These are phyloP conservation scores for Rhorus exstirpatorius DNA, from an alignment of 2,888 invertebrate species.

Conservation along the genomic window DNA sequence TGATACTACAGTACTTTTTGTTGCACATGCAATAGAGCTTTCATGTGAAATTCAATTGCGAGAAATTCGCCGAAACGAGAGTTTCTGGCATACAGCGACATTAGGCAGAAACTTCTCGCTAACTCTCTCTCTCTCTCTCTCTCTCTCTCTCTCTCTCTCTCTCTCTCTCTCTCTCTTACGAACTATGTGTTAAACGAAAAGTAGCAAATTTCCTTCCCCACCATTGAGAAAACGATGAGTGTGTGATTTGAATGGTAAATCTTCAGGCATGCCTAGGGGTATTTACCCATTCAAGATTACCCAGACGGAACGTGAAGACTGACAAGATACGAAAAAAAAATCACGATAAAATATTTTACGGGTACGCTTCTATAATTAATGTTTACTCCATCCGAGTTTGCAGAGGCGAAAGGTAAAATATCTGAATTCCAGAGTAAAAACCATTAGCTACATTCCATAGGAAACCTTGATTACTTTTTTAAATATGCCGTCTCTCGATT, in stretches of 20 bases:
- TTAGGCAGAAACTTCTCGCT: neutral
- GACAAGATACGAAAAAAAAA: neutral
- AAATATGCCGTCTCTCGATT: neutral
- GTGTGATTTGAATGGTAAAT: slow-evolving; percentile 44
- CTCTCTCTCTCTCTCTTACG: neutral
- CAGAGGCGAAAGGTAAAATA: neutral
- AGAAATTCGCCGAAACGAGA: slow-evolving; percentile 12
- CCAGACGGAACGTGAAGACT: neutral
- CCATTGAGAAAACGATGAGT: slow-evolving; percentile 4
- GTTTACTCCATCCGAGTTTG: slow-evolving; percentile 1
- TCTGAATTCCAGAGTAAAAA: neutral
- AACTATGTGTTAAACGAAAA: neutral
- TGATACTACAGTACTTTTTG: slow-evolving; percentile 22
- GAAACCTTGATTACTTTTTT: slow-evolving; percentile 7
- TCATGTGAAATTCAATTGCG: slow-evolving; percentile 48
- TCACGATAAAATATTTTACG: neutral
- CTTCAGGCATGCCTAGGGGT: slow-evolving; percentile 11
- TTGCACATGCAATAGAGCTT: neutral
- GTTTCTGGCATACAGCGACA: neutral
- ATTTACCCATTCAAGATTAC: slow-evolving; percentile 45
- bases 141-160: neutral
- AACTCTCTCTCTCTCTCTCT: neutral
- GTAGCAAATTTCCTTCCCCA: neutral
- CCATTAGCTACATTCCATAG: neutral
- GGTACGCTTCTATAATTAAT: slow-evolving; percentile 35